Percentiles rank a stretch among this genome's conserved stretches.
These are phyloP conservation scores for Darevskia nairensis DNA, from an alignment of 2,797 vertebrate species.

Conservation along the genomic window DNA sequence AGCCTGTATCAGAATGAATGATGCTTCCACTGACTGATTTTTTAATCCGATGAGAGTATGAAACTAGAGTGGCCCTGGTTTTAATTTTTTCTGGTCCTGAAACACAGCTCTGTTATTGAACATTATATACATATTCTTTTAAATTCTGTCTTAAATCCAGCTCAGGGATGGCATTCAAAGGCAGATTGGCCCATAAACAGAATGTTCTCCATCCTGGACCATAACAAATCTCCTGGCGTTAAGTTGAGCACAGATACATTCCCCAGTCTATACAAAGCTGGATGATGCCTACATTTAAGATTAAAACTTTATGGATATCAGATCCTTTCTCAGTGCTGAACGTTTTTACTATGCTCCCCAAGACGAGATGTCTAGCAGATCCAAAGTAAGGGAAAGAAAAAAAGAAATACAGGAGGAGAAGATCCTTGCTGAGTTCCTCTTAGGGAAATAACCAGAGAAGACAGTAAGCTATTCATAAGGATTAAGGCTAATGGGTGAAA, in stretches of 20 bases:
- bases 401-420: constrained; percentile 64
- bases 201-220: not conserved
- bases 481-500: constrained; percentile 74
- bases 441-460: constrained; percentile 74
- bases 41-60: not conserved
- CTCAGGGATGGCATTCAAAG: not conserved
- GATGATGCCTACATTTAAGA: constrained; percentile 43
- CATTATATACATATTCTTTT: not conserved
- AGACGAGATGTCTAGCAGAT: constrained; percentile 64
- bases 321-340: constrained; percentile 12
- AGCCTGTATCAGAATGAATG: not conserved
- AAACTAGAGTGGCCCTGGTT: not conserved
- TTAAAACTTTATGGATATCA: constrained; percentile 36
- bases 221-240: constrained; percentile 7
- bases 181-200: not conserved
- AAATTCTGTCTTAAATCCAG: not conserved
- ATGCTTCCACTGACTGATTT: not conserved
- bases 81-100: not conserved
- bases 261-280: constrained; percentile 29
- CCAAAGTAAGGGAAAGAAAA: constrained; percentile 71
- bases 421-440: constrained; percentile 70
- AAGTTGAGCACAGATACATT: constrained; percentile 15
- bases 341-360: constrained; percentile 63
- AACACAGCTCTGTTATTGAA: not conserved
- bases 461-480: constrained; percentile 74